Evolutionary conservation across 2,888 invertebrate species (phyloP).

Genomic region (Drosophila pseudotalamancana): DNA sequence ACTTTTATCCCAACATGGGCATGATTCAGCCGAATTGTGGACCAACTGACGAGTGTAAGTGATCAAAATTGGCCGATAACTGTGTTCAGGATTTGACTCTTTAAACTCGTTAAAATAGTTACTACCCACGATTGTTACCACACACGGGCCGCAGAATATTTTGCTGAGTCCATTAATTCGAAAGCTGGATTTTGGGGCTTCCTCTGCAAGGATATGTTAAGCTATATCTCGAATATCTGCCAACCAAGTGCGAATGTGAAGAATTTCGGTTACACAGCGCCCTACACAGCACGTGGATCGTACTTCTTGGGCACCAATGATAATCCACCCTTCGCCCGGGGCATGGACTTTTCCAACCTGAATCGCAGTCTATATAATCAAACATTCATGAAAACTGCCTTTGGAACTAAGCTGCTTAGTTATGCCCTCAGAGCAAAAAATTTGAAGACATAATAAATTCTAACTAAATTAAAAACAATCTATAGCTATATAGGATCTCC

Average conservation of each 20-base stretch:
- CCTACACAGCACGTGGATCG: slow-evolving; percentile 81
- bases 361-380: slow-evolving; percentile 10
- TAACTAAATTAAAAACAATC: too few species aligned
- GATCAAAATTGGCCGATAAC: background rate
- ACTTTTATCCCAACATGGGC: slow-evolving; percentile 87
- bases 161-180: slow-evolving; percentile 86
- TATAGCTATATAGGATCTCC: too few species aligned
- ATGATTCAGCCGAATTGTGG: slow-evolving; percentile 86
- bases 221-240: slow-evolving; percentile 85
- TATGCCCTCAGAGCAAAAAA: background rate
- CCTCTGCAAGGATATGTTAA: slow-evolving; percentile 83
- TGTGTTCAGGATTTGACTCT: background rate
- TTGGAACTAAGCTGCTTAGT: background rate
- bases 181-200: slow-evolving; percentile 85
- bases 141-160: slow-evolving; percentile 86
- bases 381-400: slow-evolving; percentile 14
- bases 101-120: slow-evolving; percentile 27
- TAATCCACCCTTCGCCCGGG: slow-evolving; percentile 56
- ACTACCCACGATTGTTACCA: slow-evolving; percentile 85
- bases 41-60: slow-evolving; percentile 8
- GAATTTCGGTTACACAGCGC: slow-evolving; percentile 85
- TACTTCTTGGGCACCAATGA: slow-evolving; percentile 84
- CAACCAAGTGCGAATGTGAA: slow-evolving; percentile 57
- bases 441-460: too few species aligned
- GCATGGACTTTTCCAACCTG: slow-evolving; percentile 20